Evolutionary conservation across 2,113 vertebrate species (phyloP), one percentile per base, ranked within the genome.

Genomic region (Sciurus niger): DNA sequence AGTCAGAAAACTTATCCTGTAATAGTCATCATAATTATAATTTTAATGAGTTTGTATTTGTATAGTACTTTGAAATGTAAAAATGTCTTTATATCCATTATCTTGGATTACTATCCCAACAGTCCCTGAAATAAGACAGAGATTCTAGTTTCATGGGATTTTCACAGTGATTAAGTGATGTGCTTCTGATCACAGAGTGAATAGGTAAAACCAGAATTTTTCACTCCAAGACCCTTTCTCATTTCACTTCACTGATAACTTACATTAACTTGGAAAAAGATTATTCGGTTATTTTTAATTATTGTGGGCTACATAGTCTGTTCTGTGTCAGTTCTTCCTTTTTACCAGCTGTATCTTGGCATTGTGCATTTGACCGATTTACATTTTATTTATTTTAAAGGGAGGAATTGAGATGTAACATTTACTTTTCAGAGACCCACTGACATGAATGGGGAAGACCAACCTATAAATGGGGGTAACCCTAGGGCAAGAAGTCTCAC

Each of bases 41-140:
- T 90, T 77, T 95, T 80, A 95, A 86, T n/a, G n/a, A 90, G 58
- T 12, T 74, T 40, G 14, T 78, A 82, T 80, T 87, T 87, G 4
- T 87, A 16, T 89, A 11, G 46, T 83, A 30, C 63, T 91, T 93
- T 85, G 82, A 72, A 73, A 53, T 53, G 17, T 93, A 51, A 78
- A 70, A 93, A 80, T 20, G 53, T 16, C 46, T 84, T 72, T 82
- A 32, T 77, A 76, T 67, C 77, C 28, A 5, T 77, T 70, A n/a
- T 87, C 32, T 72, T 74, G 16, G n/a, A 84, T 88, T 84, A 65
- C 76, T 37, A 65, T 88, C 60, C 34, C 58, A 25, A 63, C 22
- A 55, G 22, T 37, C 60, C 77, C 16, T 22, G 25, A 2, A 53
- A 58, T 37, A 25, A 85, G 55, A 51, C 37, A 11, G 46, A 46